Evolutionary conservation across 2,888 invertebrate genomes (phyloP).

Genomic region (Ommatoiulus sabulosus): DNA sequence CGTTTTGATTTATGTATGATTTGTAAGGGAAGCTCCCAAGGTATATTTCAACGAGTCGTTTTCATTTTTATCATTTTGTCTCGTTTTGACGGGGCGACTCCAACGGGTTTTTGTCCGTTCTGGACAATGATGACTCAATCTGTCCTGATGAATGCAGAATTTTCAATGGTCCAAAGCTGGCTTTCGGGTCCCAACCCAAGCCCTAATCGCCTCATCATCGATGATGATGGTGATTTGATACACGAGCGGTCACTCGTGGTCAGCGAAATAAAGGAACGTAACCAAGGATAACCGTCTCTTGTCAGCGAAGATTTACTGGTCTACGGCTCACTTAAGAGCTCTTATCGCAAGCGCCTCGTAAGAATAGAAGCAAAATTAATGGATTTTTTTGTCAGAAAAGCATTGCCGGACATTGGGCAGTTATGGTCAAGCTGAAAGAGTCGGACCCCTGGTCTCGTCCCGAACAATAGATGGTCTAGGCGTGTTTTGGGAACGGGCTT

Average conservation of each 20-base stretch:
- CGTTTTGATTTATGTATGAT: slow-evolving; percentile 7
- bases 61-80: not conserved
- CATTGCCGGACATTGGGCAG: not conserved
- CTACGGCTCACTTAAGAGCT: not conserved
- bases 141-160: not conserved
- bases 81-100: not conserved
- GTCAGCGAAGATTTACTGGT: slow-evolving; percentile 11
- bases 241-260: not conserved
- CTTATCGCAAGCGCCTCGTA: slow-evolving; percentile 1
- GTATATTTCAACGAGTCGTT: not conserved
- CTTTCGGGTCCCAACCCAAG: not conserved
- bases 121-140: slow-evolving; percentile 45
- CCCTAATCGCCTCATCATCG: slow-evolving; percentile 27
- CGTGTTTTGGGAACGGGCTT: not conserved
- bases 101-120: not conserved
- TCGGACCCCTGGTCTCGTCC: not conserved
- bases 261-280: not conserved
- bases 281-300: not conserved
- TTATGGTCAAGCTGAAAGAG: not conserved
- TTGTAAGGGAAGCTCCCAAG: slow-evolving; percentile 13
- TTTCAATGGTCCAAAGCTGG: not conserved
- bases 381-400: not conserved
- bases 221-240: slow-evolving; percentile 19
- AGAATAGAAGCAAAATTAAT: not conserved
- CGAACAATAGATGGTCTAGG: not conserved